Evolutionary conservation across 2,888 invertebrate genomes (phyloP).

Genomic region (Dexiosoma caninum): DNA sequence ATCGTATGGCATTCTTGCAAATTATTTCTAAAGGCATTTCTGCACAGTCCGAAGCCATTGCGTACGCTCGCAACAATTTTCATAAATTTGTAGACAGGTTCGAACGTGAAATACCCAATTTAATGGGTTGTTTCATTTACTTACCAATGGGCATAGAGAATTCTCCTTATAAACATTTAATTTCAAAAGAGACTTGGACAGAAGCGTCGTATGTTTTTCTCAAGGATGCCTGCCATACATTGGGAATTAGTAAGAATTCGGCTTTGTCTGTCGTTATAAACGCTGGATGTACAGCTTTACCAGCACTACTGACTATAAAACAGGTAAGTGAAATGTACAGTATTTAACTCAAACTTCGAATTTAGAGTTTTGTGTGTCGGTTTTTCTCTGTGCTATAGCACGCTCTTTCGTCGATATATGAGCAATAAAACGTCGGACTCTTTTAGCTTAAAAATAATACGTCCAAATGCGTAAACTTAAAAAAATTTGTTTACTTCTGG

Average conservation of each 20-base stretch:
- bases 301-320: conserved; percentile 95
- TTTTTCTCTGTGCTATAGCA: too few species aligned
- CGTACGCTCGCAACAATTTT: conserved; percentile 91
- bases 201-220: conserved; percentile 92
- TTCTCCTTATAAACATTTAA: conserved; percentile 87
- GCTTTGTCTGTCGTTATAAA: conserved; percentile 94
- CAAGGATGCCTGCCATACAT: conserved; percentile 92
- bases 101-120: conserved; percentile 88
- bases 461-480: too few species aligned
- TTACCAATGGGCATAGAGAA: conserved; percentile 86
- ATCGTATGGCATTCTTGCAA: conserved; percentile 88
- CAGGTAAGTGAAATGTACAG: conserved; percentile 77
- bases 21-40: conserved; percentile 76
- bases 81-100: conserved; percentile 87
- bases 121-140: conserved; percentile 92
- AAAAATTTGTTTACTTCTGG: too few species aligned
- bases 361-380: too few species aligned
- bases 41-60: conserved; percentile 89
- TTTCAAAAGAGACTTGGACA: conserved; percentile 87
- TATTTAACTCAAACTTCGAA: too few species aligned
- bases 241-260: conserved; percentile 93
- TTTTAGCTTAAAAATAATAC: too few species aligned
- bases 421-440: too few species aligned
- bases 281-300: conserved; percentile 95
- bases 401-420: too few species aligned